Conservation (phyloP, 2,797 vertebrate species). For the Microctenopoma stevenorrisi region DNA sequence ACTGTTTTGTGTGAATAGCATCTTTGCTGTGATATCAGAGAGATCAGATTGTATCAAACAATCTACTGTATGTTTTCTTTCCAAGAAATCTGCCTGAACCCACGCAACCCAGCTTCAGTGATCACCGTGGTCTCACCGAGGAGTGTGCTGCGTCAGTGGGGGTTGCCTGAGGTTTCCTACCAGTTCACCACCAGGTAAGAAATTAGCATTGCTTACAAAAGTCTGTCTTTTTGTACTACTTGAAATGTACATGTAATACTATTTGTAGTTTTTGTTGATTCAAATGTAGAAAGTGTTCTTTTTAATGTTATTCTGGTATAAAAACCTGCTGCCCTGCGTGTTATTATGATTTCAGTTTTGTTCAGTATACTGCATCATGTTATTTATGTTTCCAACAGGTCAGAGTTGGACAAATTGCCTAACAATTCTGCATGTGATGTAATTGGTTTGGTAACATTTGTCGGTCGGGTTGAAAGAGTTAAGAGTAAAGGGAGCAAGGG, state of each 20-base stretch:
- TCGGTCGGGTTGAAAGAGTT: conserved; percentile 89
- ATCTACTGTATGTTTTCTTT: conserved; percentile 21
- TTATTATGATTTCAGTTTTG: neutral
- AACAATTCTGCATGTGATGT: conserved; percentile 87
- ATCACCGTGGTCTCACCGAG: conserved; percentile 88
- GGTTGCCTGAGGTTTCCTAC: conserved; percentile 88
- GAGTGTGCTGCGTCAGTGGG: conserved; percentile 89
- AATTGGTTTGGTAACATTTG: conserved; percentile 91
- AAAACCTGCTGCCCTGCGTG: neutral
- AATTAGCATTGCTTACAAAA: neutral
- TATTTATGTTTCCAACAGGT: conserved; percentile 63
- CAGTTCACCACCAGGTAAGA: conserved; percentile 88
- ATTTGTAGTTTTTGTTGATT: neutral
- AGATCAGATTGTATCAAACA: no score
- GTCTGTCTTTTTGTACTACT: neutral
- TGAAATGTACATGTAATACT: neutral
- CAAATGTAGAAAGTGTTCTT: neutral
- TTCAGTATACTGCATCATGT: neutral
- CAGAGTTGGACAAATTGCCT: conserved; percentile 81
- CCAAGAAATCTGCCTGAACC: conserved; percentile 91
- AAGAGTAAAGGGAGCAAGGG: conserved; percentile 85
- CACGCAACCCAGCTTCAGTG: conserved; percentile 84
- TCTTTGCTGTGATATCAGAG: neutral
- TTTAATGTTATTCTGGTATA: neutral
- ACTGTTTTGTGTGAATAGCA: neutral